Conservation (phyloP, 1,140 invertebrate genomes). For the Formica selysi region DNA sequence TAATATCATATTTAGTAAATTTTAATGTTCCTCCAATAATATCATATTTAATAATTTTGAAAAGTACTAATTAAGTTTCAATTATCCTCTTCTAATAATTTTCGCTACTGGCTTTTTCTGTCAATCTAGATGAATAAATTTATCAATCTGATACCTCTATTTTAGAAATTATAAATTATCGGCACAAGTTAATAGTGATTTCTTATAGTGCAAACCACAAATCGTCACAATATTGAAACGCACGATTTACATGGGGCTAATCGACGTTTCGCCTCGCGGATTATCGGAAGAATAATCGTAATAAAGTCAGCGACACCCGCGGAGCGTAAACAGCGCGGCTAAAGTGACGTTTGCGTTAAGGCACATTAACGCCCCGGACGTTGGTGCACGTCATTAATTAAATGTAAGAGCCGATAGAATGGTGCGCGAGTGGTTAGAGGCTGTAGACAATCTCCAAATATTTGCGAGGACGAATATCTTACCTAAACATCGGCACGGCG, state of each 20-base stretch:
- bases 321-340: constrained; percentile 42
- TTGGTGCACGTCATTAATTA: constrained; percentile 82
- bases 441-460: constrained; percentile 87
- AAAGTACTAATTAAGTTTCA: background rate
- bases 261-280: constrained; percentile 26
- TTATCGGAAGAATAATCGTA: constrained; percentile 53
- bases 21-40: background rate
- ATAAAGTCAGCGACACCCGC: constrained; percentile 46
- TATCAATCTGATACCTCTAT: background rate
- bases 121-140: constrained; percentile 14
- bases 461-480: constrained; percentile 86
- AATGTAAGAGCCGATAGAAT: constrained; percentile 84
- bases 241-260: constrained; percentile 3
- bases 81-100: background rate
- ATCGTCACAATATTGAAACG: constrained; percentile 50
- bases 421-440: constrained; percentile 80
- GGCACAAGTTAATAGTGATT: background rate
- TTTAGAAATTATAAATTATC: background rate
- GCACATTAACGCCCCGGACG: constrained; percentile 71
- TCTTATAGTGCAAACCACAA: constrained; percentile 30
- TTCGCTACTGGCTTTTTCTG: background rate
- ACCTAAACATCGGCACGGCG: constrained; percentile 85
- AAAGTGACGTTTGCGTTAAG: constrained; percentile 64
- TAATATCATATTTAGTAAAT: background rate
- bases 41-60: background rate